Base-by-base conservation (phyloP, 1,140 invertebrate species). In the Aphis craccivora region DNA sequence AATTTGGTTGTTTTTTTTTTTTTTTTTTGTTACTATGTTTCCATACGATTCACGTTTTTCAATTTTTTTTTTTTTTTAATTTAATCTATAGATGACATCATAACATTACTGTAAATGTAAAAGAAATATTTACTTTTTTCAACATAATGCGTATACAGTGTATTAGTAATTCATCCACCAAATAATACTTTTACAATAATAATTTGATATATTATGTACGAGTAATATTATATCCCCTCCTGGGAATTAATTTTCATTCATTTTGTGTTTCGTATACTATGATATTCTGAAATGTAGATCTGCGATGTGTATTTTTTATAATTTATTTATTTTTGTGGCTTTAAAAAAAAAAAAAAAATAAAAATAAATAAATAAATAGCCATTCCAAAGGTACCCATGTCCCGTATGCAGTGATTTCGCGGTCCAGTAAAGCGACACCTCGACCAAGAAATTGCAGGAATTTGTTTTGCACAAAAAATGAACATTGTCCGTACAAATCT, bases 371-470 rank as follows among this genome's bases (percentile, higher is more conserved):
- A 87, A 48, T 35, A 48, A 45, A 76, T 35, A 76, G 20, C 43
- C 86, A 48, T n/a, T 51, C 25, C 30, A n/a, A 87, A n/a, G 45
- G 43, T 35, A 48, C 30, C 18, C 45, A 51, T 87, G 18, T n/a
- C 30, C 18, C 30, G 35, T 87, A 30, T n/a, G 45, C 9, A 87
- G 86, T 87, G 45, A 87, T 87, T 87, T 87, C 45, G 45, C 86
- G 86, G 86, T 87, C 30, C 86, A 87, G 43, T 87, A 87, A 87
- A 87, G 86, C 86, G 86, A 9, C n/a, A 87, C 86, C 43, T 87
- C 45, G 30, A 87, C 43, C 86, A 45, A 87, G 25, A 87, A 30
- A 87, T 76, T 35, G n/a, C 18, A 45, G 25, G 43, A 87, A 87
- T 87, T 86, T 87, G 81, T 83, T 18, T 76, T 76, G 30, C 81